Evolutionary conservation across 2,113 vertebrate species (phyloP), one percentile per base, ranked within the genome.

Genomic region (Calyptommatus sinebrachiatus): DNA sequence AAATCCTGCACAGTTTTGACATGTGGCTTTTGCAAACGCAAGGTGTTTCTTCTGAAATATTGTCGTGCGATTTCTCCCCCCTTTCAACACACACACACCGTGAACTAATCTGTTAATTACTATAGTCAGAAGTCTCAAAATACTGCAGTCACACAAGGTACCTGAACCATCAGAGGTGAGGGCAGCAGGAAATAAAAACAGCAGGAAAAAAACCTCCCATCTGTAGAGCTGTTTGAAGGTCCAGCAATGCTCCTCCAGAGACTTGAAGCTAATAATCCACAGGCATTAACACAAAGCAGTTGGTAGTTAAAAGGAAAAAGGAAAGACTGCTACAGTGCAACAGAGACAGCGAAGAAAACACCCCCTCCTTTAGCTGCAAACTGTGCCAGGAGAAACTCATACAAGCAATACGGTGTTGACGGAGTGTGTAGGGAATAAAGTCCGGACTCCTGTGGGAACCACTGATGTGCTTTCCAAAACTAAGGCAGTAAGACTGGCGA

Each of bases 401-500:
- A 87, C 89, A 81, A 76, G 93, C 48, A 86, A 84, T 53, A 77
- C 81, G 75, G 60, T 41, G 35, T 79, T 84, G 77, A 74, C 2
- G 5, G 87, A 87, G 92, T 89, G 88, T 92, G 89, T 76, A 79
- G 82, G 87, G 92, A 88, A 88, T 78, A 67, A 87, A 80, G 82
- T 87, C n/a, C 63, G 86, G 88, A 91, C 92, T 89, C 93, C 89
- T 81, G 78, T 63, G 84, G 87, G 87, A 94, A 86, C 1, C 24
- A 89, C n/a, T 84, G 85, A 92, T 87, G 89, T 89, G 89, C 87
- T 92, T 87, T 86, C 84, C 88, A 85, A 89, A 91, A 93, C 63
- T 7, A 2, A 41, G 35, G 35, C 35, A 41, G 0, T 81, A 92
- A 85, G 90, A 83, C 89, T 4, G 18, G 82, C 53, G 7, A 81